A percentile compares a stretch with the other conserved stretches of the same genome.
These are phyloP conservation scores for Syrrhaptes paradoxus DNA, from an alignment of 2,113 vertebrate genomes.

Conservation along the genomic window DNA sequence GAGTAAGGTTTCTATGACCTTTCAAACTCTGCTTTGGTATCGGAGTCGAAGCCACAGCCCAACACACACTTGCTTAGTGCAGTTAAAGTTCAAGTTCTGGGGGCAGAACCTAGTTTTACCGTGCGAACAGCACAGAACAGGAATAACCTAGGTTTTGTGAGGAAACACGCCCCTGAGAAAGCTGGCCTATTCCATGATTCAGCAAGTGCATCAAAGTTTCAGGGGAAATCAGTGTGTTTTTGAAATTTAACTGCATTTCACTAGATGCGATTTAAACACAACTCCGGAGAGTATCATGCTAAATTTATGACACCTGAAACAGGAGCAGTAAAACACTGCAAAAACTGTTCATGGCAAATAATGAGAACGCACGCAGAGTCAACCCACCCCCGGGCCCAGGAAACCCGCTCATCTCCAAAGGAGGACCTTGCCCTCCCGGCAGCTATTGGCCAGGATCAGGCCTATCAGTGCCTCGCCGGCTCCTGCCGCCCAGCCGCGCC, in stretches of 20 bases:
- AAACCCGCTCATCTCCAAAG: fast-evolving
- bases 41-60: background rate
- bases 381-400: background rate
- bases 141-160: background rate
- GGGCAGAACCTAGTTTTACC: background rate
- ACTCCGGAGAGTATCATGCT: background rate
- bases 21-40: background rate
- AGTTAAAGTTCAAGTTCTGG: background rate
- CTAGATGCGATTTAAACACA: background rate
- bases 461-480: fast-evolving
- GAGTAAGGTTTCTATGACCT: background rate
- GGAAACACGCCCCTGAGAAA: background rate
- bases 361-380: fast-evolving
- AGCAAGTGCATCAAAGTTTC: background rate
- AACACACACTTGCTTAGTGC: background rate
- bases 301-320: background rate
- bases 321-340: fast-evolving
- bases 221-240: background rate
- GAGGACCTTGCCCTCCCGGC: fast-evolving
- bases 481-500: fast-evolving
- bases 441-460: fast-evolving
- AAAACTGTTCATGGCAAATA: background rate
- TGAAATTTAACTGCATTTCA: background rate
- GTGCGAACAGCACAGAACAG: background rate
- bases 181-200: background rate